Conservation (phyloP, 92 coral and sea anemone genomes). For the Epizoanthus stellaris region DNA sequence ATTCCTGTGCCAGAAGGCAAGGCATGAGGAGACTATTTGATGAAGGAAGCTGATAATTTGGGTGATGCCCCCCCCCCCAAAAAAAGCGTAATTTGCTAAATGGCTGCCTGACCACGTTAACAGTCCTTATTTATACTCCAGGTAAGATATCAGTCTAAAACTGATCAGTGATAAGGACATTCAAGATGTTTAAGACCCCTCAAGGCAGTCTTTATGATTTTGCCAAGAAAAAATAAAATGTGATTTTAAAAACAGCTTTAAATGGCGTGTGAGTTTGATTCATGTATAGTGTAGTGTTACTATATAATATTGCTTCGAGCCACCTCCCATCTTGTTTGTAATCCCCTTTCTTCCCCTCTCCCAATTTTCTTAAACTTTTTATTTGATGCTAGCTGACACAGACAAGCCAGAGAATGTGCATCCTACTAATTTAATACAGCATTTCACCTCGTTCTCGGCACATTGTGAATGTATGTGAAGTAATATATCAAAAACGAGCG, state of each 20-base stretch:
- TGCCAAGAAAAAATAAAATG: slow-evolving; percentile 77
- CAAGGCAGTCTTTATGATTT: slow-evolving; percentile 65
- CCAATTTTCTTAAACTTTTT: too few species aligned
- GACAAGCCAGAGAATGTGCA: too few species aligned
- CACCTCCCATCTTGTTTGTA: too few species aligned
- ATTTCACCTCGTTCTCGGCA: too few species aligned
- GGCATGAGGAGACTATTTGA: neutral
- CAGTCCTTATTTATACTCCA: slow-evolving; percentile 38
- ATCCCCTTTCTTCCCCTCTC: too few species aligned
- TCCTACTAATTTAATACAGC: too few species aligned
- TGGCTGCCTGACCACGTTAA: slow-evolving; percentile 3
- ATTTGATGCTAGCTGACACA: too few species aligned
- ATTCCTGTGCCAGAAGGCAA: neutral
- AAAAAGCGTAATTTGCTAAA: slow-evolving; percentile 6
- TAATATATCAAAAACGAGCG: too few species aligned
- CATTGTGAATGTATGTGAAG: too few species aligned
- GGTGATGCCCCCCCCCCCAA: neutral
- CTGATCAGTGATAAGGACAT: slow-evolving; percentile 3
- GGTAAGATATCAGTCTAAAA: neutral
- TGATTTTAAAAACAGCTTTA: slow-evolving; percentile 76
- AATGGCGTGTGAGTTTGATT: slow-evolving; percentile 4
- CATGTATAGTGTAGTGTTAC: too few species aligned
- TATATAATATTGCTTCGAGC: too few species aligned
- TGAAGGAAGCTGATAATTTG: too few species aligned
- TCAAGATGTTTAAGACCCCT: slow-evolving; percentile 30